Percentiles rank a stretch among this genome's conserved stretches.
phyloP scores from a whole-genome alignment of 1,140 invertebrate species.

The Leptinotarsa lineolata region DNA sequence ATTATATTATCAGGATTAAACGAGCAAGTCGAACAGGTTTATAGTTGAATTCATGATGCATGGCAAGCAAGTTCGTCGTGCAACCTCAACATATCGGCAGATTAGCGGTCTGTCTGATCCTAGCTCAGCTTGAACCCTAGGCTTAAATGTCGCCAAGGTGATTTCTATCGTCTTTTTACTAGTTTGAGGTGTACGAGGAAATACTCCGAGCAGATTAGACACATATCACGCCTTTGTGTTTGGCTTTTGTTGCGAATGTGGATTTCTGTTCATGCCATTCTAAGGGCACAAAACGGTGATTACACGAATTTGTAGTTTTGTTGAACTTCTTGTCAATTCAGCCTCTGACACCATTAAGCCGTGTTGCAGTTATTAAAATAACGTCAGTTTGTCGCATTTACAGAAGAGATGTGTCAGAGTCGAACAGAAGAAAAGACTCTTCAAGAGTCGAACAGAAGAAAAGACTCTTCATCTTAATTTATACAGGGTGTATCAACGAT shows the following conservation, averaged over 20 bases:
- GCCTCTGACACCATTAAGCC: no score
- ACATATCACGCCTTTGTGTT: neutral
- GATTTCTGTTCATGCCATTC: neutral
- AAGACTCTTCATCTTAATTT: no score
- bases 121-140: slow-evolving; percentile 36
- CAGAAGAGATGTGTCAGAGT: no score
- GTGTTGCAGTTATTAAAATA: no score
- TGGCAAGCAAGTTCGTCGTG: slow-evolving; percentile 35
- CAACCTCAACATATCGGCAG: slow-evolving; percentile 49
- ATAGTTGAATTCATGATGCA: slow-evolving; percentile 40
- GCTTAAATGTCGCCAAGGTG: slow-evolving; percentile 47
- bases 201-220: neutral
- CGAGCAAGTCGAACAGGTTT: slow-evolving; percentile 49
- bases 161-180: slow-evolving; percentile 35
- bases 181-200: neutral
- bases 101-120: slow-evolving; percentile 51
- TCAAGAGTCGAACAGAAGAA: no score
- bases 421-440: no score
- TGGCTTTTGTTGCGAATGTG: neutral
- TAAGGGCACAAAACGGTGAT: no score
- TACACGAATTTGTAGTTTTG: no score
- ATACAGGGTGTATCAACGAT: no score
- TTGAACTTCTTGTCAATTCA: no score
- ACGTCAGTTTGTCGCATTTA: no score
- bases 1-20: slow-evolving; percentile 50